Base-by-base conservation (phyloP, 2,113 vertebrate genomes). In the Brienomyrus brachyistius region DNA sequence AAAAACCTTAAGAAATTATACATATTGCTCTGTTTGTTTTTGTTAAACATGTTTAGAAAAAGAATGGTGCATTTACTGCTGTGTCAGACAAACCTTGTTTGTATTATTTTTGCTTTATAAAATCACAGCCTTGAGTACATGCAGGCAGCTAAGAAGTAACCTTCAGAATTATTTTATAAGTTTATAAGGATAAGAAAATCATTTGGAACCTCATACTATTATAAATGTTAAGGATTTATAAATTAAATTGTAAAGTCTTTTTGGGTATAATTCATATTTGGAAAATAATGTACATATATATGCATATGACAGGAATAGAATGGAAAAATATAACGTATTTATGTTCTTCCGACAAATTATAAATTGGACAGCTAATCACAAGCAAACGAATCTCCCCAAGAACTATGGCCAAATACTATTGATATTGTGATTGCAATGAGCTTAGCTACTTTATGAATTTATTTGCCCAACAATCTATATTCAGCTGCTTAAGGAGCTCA, bases 21-120 rank as follows among this genome's bases (percentile, higher is more conserved):
- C n/a, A 11, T 66, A 92, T 88, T 89, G 70, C 74, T 94, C 51
- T 31, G 15, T 86, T 93, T 93, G 90, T 88, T 70, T 74, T 89
- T 27, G 9, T 80, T 48, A 10, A 66, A 35, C 9, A 21, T 59
- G 59, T 62, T 62, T 62, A n/a, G 8, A n/a, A n/a, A 62, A 62
- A 62, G 21, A 66, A 66, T 66, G 23, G 59, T 66, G n/a, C 59
- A 66, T 66, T n/a, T 11, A 27, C 59, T 66, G 59, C 23, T 62
- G 6, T 66, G 59, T 66, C n/a, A 66, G 9, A 66, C n/a, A 27
- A 27, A 27, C 27, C 8, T 62, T 91, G 17, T 91, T 89, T 93
- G 90, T 77, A 88, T 92, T 90, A 47, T 88, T 92, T 92, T 89
- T 87, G 89, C 7, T 21, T 40, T 90, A 92, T 35, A 92, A 92